Evolutionary conservation across 2,797 vertebrate genomes (phyloP).

Genomic region (Sebastes iracundus): DNA sequence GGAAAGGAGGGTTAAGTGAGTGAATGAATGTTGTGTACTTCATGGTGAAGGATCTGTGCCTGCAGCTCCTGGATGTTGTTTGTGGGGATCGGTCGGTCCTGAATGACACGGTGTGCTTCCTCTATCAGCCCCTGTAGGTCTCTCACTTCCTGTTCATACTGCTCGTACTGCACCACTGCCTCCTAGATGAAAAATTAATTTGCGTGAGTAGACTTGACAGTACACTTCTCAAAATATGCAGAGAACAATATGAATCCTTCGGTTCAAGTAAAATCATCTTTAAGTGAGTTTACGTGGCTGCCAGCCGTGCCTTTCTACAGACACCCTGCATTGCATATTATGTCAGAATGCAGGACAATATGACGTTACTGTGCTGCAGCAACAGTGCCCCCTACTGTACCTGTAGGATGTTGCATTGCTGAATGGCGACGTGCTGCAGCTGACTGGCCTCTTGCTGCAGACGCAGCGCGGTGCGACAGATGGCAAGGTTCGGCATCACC

Average conservation of each 20-base stretch:
- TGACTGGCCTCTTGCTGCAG: constrained; percentile 96
- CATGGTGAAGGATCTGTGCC: constrained; percentile 93
- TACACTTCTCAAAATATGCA: not conserved
- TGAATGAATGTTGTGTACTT: constrained; percentile 78
- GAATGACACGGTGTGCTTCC: constrained; percentile 91
- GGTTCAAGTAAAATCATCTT: not conserved
- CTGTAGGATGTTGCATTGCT: constrained; percentile 97
- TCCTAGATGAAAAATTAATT: constrained; percentile 81
- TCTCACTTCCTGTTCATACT: constrained; percentile 96
- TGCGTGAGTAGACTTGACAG: not conserved
- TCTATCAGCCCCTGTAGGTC: constrained; percentile 94
- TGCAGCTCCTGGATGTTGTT: constrained; percentile 97
- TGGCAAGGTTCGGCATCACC: constrained; percentile 87
- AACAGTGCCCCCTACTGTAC: constrained; percentile 64
- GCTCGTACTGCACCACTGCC: constrained; percentile 95
- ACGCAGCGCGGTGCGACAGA: constrained; percentile 91
- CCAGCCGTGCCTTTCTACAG: not conserved
- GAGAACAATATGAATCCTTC: not conserved
- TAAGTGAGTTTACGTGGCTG: not conserved
- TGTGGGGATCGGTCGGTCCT: constrained; percentile 89
- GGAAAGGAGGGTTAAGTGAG: not conserved
- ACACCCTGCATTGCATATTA: not conserved
- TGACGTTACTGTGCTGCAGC: not conserved
- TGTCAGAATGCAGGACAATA: not conserved
- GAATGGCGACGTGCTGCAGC: constrained; percentile 94